Base-by-base conservation (phyloP, 2,113 vertebrate genomes). In the Saimiri boliviensis region DNA sequence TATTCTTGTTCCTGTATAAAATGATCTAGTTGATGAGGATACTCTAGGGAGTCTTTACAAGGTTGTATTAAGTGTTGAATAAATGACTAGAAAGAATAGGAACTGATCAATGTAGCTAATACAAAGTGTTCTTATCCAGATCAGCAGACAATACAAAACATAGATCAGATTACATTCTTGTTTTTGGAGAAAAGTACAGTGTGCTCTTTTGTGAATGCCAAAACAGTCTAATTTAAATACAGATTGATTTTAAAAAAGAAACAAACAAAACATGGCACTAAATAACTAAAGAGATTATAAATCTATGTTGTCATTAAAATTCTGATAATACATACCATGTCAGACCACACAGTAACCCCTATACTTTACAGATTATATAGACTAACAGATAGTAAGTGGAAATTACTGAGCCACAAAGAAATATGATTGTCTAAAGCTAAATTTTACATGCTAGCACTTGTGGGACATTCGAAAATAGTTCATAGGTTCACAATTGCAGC, bases 41-140 rank as follows among this genome's bases (percentile, higher is more conserved):
- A 86, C 98, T 98, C 98, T 60, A 94, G 98, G 97, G 98, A 98
- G 92, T 97, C 97, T 97, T 98, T 98, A 97, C 49, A 25, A 76
- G 9, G 4, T 52, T 98, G 97, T 96, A 99, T 98, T 98, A 98
- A 98, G 98, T 98, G 97, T 98, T 96, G 97, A 96, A 94, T 98
- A 98, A 99, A 98, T 87, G 97, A 97, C 92, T 97, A 86, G 95
- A 97, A 97, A 97, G 56, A 95, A 98, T 97, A 96, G 87, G 90
- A 96, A 97, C 92, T 98, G 98, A 99, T 99, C 98, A 98, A 97
- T 98, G 76, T 66, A 93, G 96, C 94, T 98, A 98, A 98, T 98
- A 96, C 91, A 98, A 94, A 98, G 97, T 96, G 97, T 97, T 98
- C 93, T 93, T 76, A 96, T 97, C 83, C 40, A 81, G 97, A 93